Evolutionary conservation across 2,113 vertebrate genomes (phyloP).

Genomic region (Anhinga rufa): DNA sequence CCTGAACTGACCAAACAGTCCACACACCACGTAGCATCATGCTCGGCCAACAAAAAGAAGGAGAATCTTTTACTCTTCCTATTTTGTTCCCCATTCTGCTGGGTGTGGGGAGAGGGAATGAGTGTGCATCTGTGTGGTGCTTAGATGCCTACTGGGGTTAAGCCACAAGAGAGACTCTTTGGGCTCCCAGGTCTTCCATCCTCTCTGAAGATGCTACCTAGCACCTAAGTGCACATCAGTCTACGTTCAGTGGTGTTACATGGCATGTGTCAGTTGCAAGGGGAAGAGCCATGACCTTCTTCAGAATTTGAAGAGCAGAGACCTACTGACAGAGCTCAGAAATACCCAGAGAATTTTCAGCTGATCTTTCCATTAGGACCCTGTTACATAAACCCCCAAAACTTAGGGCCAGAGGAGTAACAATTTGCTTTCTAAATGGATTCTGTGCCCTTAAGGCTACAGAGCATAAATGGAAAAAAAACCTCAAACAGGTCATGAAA

Average conservation of each 20-base stretch:
- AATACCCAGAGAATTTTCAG: background rate
- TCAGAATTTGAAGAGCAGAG: background rate
- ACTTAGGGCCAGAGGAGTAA: background rate
- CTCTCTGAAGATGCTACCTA: background rate
- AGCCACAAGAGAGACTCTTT: accelerated
- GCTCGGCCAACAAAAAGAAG: background rate
- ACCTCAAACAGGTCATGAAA: background rate
- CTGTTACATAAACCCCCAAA: background rate
- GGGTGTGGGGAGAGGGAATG: accelerated
- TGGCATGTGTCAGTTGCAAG: background rate
- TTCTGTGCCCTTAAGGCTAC: background rate
- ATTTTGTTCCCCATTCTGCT: background rate
- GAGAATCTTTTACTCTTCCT: background rate
- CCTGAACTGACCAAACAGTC: background rate
- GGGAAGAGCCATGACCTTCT: background rate
- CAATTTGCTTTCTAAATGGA: constrained; percentile 22
- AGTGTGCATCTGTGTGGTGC: background rate
- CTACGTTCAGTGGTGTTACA: background rate
- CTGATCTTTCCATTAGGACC: background rate
- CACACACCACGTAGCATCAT: accelerated
- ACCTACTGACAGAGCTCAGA: background rate
- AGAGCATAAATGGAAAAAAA: background rate
- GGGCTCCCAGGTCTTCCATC: background rate
- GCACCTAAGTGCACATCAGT: background rate
- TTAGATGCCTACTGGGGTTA: background rate